Evolutionary conservation across 1,140 invertebrate genomes (phyloP).

Genomic region (Pristionchus pacificus): DNA sequence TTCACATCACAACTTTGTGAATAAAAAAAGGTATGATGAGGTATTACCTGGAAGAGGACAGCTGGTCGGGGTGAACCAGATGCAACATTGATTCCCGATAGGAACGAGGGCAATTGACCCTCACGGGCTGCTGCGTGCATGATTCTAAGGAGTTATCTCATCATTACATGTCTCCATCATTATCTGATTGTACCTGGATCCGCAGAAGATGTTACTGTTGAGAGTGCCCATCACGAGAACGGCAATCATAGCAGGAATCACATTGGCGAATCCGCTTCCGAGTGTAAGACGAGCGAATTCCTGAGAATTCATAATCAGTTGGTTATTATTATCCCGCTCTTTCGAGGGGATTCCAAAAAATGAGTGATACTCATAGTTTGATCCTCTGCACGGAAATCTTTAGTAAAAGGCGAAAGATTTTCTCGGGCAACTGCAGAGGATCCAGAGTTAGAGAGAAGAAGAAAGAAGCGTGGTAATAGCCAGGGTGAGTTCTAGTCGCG

Average conservation of each 20-base stretch:
- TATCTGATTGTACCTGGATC: slow-evolving; percentile 35
- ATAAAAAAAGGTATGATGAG: too few relatives aligned
- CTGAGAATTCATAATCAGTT: slow-evolving; percentile 11
- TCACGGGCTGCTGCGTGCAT: slow-evolving; percentile 47
- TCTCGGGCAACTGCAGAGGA: too few relatives aligned
- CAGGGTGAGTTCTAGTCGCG: too few relatives aligned
- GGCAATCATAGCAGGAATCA: slow-evolving; percentile 49
- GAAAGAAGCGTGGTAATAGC: too few relatives aligned
- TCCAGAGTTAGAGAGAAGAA: slow-evolving; percentile 7
- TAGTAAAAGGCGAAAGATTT: too few relatives aligned
- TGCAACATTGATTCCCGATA: slow-evolving; percentile 39
- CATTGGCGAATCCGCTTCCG: slow-evolving; percentile 41
- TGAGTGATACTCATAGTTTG: too few relatives aligned
- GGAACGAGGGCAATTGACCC: slow-evolving; percentile 43
- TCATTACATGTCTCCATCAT: not conserved
- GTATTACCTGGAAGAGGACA: slow-evolving; percentile 27
- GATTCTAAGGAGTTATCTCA: slow-evolving; percentile 29
- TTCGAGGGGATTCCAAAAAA: not conserved
- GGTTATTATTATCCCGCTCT: not conserved
- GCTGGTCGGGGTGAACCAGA: slow-evolving; percentile 44
- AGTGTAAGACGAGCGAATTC: slow-evolving; percentile 46
- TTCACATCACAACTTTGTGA: too few relatives aligned
- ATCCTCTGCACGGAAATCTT: too few relatives aligned
- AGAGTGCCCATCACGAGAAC: slow-evolving; percentile 48
- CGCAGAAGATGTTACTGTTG: slow-evolving; percentile 52